Base-by-base conservation (phyloP, 2,888 invertebrate genomes). In the Melanchra persicariae region DNA sequence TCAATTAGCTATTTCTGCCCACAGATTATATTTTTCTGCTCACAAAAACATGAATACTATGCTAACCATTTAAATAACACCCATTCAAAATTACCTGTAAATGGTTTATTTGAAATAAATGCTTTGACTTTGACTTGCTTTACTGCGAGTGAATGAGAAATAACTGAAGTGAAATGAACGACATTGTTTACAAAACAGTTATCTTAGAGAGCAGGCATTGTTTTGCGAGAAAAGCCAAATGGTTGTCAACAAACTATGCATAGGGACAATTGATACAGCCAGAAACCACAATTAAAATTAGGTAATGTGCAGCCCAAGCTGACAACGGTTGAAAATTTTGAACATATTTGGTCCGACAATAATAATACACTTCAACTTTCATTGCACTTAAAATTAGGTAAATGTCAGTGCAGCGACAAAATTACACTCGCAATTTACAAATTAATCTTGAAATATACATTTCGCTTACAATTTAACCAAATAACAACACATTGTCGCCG, bases 371-470 rank as follows among this genome's bases (percentile, higher is more conserved):
- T 34, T 12, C 10, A 34, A 55, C 3, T 49, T 49, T 26, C n/a
- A 19, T 26, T 55, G 26, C 17, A 43, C 10, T 45, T 40, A 19
- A 67, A 77, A 57, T 76, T 40, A 55, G 2, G n/a, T n/a, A 54
- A 54, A 73, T 19, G n/a, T n/a, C 24, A 34, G n/a, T n/a, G n/a
- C 37, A 59, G 15, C 19, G 4, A 60, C 22, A 43, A 79, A 75
- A 62, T 57, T 34, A 55, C 80, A 59, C 19, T 58, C 30, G 26
- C 40, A 63, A 67, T 49, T 65, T 61, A 34, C 61, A 71, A 66
- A 83, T 83, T 58, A 82, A 67, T 73, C 64, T 65, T 68, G 61
- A 73, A 68, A 52, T 65, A 40, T 55, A 62, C 22, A 61, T 40
- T 79, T 67, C 49, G 40, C 45, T 17, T 52, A 55, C 60, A 71